Base-by-base conservation (phyloP, 2,888 invertebrate genomes). In the Malthinus seriepunctatus region DNA sequence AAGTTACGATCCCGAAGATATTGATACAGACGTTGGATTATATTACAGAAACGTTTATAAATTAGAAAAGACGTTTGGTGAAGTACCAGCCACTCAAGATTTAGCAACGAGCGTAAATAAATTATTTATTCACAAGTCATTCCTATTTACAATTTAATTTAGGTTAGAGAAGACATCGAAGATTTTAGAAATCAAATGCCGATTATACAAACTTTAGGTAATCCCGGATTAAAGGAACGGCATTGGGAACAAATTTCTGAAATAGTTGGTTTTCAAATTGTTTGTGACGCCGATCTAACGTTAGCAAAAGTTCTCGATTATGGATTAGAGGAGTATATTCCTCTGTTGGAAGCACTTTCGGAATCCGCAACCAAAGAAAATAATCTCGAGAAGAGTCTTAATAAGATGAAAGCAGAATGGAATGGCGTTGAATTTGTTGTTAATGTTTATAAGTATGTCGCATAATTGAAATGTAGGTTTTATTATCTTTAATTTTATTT, bases 241-340 rank as follows among this genome's bases (percentile, higher is more conserved):
- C 97, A 97, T 77, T 97, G 97, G 97, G 94, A 95, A 72, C 89
- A 90, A 79, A 89, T 97, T 4, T 95, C 96, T 0, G 95, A 97
- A 72, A 91, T 96, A 60, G 92, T 97, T 66, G 97, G 96, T 0
- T 95, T 95, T 77, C 93, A 95, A 0, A 90, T 97, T 38, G 85
- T 88, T 60, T 89, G 95, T 0, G 91, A 94, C 58, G 87, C 90
- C 0, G 88, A 89, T 23, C 81, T 93, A 64, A 91, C 93, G 0
- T 80, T 97, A 32, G 89, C 87, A 51, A 93, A 93, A 78, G 89
- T 96, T 7, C 89, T 93, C 47, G 96, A 96, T 73, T 93, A 94
- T 76, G 92, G 93, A 47, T 81, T 97, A 39, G 91, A 89, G 38
- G 93, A 95, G 60, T 95, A 91, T 74, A 88, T 94, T 32, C 82